Conservation (phyloP, 2,113 vertebrate genomes). For the Crocuta crocuta region DNA sequence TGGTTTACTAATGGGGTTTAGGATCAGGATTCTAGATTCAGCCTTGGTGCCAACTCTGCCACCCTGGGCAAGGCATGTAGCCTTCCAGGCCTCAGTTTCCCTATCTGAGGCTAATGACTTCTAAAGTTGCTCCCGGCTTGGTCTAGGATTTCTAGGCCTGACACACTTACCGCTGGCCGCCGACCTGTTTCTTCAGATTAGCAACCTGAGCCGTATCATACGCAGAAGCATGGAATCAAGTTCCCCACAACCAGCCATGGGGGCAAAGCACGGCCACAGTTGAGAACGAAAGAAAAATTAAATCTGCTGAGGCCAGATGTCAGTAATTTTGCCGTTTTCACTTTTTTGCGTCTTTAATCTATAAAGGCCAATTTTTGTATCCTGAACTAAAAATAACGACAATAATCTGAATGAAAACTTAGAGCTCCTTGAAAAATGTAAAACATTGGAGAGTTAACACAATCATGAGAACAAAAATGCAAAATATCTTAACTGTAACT, state of each 20-base stretch:
- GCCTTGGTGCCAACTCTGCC: background rate
- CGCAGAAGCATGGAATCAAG: background rate
- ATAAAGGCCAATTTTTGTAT: slow-evolving; percentile 6
- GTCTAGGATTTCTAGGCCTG: slow-evolving; percentile 64
- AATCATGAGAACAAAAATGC: slow-evolving; percentile 1
- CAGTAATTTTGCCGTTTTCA: background rate
- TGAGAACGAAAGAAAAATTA: slow-evolving; percentile 8
- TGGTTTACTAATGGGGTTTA: background rate
- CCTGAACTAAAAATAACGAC: slow-evolving; percentile 4
- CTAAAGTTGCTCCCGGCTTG: background rate
- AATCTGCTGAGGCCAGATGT: background rate
- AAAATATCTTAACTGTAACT: slow-evolving; percentile 12
- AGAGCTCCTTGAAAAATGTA: slow-evolving; percentile 40
- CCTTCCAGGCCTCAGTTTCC: slow-evolving; percentile 46
- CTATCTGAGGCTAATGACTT: background rate
- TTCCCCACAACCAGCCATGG: background rate
- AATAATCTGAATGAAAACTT: slow-evolving; percentile 38
- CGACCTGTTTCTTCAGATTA: slow-evolving; percentile 55
- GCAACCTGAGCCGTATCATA: background rate
- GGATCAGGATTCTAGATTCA: background rate
- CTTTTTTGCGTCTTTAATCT: slow-evolving; percentile 36
- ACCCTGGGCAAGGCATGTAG: background rate
- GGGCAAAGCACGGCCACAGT: background rate
- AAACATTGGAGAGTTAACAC: background rate
- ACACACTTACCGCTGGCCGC: slow-evolving; percentile 49